Evolutionary conservation across 2,888 invertebrate genomes (phyloP).

Genomic region (Andrena trimmerana): DNA sequence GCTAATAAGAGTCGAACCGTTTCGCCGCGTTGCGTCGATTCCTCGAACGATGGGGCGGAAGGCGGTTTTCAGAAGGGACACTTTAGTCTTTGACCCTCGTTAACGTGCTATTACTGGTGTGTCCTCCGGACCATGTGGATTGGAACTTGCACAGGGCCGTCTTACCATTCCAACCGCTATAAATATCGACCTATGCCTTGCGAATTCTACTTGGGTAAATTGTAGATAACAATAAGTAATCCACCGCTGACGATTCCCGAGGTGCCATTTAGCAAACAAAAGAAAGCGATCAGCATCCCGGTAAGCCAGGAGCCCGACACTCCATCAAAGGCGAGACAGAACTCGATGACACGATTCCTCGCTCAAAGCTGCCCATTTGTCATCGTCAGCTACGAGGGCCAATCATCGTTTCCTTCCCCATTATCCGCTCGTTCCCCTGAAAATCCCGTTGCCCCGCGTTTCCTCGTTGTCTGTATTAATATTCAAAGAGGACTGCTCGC

Average conservation of each 20-base stretch:
- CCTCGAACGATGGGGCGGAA: slow-evolving; percentile 17
- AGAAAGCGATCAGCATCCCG: no score
- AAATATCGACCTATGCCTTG: not conserved
- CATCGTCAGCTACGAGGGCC: slow-evolving; percentile 1
- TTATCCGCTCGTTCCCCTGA: not conserved
- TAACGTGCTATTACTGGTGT: not conserved
- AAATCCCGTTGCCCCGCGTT: slow-evolving; percentile 21
- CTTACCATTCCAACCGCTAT: not conserved
- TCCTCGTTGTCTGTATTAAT: slow-evolving; percentile 43
- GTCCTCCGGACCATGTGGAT: not conserved
- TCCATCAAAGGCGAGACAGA: not conserved
- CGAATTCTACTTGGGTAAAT: no score
- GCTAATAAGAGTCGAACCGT: slow-evolving; percentile 38
- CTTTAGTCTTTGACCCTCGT: not conserved
- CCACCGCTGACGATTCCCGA: no score
- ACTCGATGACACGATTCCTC: not conserved
- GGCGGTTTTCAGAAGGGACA: not conserved
- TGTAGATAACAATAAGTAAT: no score
- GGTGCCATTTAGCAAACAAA: no score
- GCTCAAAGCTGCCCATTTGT: slow-evolving; percentile 15
- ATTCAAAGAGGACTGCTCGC: slow-evolving; percentile 36
- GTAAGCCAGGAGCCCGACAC: not conserved
- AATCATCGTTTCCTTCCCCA: slow-evolving; percentile 3
- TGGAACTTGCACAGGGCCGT: not conserved
- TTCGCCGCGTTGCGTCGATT: slow-evolving; percentile 1